Conservation (phyloP, 2,113 vertebrate species). For the Myrmecobius fasciatus region DNA sequence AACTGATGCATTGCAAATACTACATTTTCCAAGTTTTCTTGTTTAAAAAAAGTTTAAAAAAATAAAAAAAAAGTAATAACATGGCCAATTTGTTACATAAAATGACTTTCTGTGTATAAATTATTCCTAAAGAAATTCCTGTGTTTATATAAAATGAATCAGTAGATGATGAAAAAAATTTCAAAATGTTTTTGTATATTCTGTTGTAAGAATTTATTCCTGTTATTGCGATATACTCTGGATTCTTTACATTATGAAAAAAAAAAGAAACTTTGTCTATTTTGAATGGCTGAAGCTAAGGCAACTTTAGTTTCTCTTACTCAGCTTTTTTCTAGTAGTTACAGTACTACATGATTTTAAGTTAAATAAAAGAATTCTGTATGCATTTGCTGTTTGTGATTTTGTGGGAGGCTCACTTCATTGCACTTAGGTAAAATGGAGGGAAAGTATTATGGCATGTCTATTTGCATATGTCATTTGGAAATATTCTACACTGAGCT, state of each 20-base stretch:
- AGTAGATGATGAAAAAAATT: constrained; percentile 88
- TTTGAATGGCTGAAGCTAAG: constrained; percentile 92
- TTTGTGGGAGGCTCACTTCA: constrained; percentile 31
- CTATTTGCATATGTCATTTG: background rate
- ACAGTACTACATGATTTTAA: constrained; percentile 91
- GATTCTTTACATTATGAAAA: constrained; percentile 90
- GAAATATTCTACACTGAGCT: background rate
- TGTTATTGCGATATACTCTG: constrained; percentile 90
- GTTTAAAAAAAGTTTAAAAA: constrained; percentile 84
- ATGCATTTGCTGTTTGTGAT: constrained; percentile 81
- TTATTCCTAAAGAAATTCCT: constrained; percentile 90
- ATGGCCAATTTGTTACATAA: constrained; percentile 91
- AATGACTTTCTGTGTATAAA: constrained; percentile 91
- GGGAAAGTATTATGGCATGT: rapidly evolving
- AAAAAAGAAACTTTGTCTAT: constrained; percentile 90
- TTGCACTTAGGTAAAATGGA: background rate
- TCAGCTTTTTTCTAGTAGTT: constrained; percentile 94
- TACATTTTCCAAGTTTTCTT: constrained; percentile 87
- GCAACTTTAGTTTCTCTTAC: constrained; percentile 91
- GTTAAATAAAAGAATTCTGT: constrained; percentile 93
- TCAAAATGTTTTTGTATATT: constrained; percentile 92
- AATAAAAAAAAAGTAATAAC: constrained; percentile 81
- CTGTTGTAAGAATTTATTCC: constrained; percentile 92
- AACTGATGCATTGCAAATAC: constrained; percentile 86
- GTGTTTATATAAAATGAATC: constrained; percentile 92